Percentiles rank a stretch among this genome's conserved stretches.
Conservation (phyloP, 2,797 vertebrate genomes). For the Sandelia bainsii region DNA sequence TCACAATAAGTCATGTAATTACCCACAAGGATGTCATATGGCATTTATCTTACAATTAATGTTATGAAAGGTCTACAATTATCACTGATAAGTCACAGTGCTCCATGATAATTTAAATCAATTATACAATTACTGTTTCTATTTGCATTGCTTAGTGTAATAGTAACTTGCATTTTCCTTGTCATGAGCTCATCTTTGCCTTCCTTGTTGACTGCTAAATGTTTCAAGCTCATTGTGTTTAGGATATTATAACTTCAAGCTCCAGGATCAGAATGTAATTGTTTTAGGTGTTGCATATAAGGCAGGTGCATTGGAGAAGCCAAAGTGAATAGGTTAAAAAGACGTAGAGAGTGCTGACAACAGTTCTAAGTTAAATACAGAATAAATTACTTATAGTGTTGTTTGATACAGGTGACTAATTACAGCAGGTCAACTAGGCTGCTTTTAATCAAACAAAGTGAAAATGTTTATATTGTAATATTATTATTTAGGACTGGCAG, state of each 20-base stretch:
- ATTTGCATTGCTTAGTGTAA: constrained; percentile 18
- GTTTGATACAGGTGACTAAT: constrained; percentile 23
- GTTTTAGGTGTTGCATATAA: constrained; percentile 43
- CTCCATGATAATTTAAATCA: background rate
- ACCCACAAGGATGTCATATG: background rate
- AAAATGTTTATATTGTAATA: background rate
- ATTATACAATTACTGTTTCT: constrained; percentile 21
- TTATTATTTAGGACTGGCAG: background rate
- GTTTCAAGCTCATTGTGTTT: constrained; percentile 19
- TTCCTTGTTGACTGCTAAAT: background rate
- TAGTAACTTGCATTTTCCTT: background rate
- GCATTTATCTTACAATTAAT: constrained; percentile 7
- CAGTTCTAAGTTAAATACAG: constrained; percentile 15
- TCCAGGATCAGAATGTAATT: constrained; percentile 22
- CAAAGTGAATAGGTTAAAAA: constrained; percentile 23
- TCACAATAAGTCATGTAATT: constrained; percentile 14
- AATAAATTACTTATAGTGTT: background rate
- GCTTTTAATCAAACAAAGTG: constrained; percentile 17
- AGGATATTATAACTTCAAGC: constrained; percentile 9
- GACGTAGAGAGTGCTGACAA: constrained; percentile 8
- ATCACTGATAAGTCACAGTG: constrained; percentile 14
- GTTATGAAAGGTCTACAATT: constrained; percentile 11
- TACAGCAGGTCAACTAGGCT: constrained; percentile 25
- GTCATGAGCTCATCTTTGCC: constrained; percentile 6
- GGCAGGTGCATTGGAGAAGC: constrained; percentile 27